These are phyloP conservation scores for Pseudolaguvia tuberculata DNA, from an alignment of 2,113 vertebrate genomes.

Conservation along the genomic window DNA sequence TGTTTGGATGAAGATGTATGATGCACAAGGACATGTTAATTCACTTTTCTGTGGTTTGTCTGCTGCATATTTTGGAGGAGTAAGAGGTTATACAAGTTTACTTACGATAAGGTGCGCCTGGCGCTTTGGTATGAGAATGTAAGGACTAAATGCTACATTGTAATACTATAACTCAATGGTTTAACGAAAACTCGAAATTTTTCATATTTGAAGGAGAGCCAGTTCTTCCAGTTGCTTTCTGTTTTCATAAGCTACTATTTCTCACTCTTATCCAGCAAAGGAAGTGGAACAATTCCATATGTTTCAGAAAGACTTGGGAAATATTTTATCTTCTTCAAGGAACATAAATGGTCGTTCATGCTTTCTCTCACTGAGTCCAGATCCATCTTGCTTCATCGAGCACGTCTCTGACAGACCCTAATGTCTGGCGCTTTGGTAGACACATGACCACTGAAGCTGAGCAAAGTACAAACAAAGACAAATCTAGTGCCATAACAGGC, in stretches of 20 bases:
- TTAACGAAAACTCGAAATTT: constrained; percentile 24
- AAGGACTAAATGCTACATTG: constrained; percentile 6
- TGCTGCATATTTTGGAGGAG: constrained; percentile 3
- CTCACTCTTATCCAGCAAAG: background rate
- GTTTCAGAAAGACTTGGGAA: constrained; percentile 12
- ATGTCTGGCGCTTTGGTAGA: constrained; percentile 38
- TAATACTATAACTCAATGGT: constrained; percentile 22
- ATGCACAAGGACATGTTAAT: constrained; percentile 10
- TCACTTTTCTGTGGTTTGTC: constrained; percentile 5
- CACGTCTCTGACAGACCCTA: constrained; percentile 36
- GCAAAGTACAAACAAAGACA: constrained; percentile 59
- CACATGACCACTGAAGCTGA: constrained; percentile 54
- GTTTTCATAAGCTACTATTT: constrained; percentile 34
- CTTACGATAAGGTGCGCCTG: constrained; percentile 34
- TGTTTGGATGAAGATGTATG: constrained; percentile 16
- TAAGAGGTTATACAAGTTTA: constrained; percentile 28
- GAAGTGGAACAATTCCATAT: constrained; percentile 3
- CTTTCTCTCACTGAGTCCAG: constrained; percentile 14
- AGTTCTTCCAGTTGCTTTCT: constrained; percentile 7
- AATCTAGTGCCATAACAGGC: constrained; percentile 55
- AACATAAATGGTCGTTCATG: constrained; percentile 3
- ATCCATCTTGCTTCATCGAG: constrained; percentile 29
- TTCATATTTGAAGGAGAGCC: constrained; percentile 19
- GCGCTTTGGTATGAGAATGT: constrained; percentile 26
- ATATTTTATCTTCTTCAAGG: background rate